phyloP scores from a whole-genome alignment of 92 coral and sea anemone species.

The Meandrina meandrites region DNA sequence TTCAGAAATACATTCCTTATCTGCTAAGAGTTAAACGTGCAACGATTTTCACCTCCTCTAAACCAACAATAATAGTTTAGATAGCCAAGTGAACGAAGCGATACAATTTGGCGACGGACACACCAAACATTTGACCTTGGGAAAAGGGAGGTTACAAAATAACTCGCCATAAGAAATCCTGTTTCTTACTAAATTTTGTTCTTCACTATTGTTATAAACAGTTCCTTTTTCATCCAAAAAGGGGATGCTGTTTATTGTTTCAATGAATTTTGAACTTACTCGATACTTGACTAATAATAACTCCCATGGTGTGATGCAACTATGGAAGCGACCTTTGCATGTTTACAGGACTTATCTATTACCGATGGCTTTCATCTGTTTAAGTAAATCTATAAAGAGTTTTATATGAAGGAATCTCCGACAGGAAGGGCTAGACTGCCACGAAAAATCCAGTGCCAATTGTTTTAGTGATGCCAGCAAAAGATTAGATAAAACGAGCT shows the following conservation, averaged over 20 bases:
- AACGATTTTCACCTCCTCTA: conserved; percentile 5
- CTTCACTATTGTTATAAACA: background rate
- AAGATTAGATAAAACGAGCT: conserved; percentile 22
- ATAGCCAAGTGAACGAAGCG: background rate
- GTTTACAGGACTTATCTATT: conserved; percentile 11
- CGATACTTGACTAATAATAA: conserved; percentile 3
- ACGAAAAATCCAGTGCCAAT: background rate
- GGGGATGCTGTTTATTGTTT: background rate
- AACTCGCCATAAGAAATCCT: too few relatives aligned
- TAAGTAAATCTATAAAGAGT: conserved; percentile 15
- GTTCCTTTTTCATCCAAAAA: background rate
- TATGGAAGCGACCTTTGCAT: conserved; percentile 18
- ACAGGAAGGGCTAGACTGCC: conserved; percentile 11
- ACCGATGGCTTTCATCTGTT: conserved; percentile 38
- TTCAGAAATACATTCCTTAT: conserved; percentile 9
- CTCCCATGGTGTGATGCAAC: background rate
- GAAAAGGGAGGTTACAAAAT: too few relatives aligned
- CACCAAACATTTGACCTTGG: conserved; percentile 14
- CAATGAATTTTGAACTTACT: background rate
- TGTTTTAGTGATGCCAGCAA: conserved; percentile 20
- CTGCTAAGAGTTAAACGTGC: background rate
- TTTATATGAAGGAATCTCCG: conserved; percentile 13
- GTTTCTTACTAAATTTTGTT: too few relatives aligned
- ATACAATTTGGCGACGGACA: background rate
- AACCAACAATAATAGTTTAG: background rate